Base-by-base conservation (phyloP, 1,140 invertebrate species). In the Arctopsyche grandis region DNA sequence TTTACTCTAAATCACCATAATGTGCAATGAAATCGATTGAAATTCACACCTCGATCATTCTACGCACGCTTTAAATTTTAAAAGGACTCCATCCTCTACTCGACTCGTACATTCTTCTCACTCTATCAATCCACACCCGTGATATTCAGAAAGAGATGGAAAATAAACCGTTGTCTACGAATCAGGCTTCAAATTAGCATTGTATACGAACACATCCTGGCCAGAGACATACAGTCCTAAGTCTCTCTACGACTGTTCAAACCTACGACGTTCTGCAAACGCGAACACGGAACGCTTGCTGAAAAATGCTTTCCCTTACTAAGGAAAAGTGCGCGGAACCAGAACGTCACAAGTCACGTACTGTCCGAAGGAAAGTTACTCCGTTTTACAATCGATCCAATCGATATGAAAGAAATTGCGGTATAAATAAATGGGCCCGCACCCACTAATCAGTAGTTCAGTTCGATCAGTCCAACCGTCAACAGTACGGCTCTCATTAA, bases 381-480 rank as follows among this genome's bases (percentile, higher is more conserved):
- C 22, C 22, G 19, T 16, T 75, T 58, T 56, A 16, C 5, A 14
- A 75, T 24, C 19, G 46, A 9, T 4, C 24, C 5, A n/a, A 5
- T n/a, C 19, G 9, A 24, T 26, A 12, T 10, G 19, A 46, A 76
- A 76, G 87, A 88, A 88, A 88, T 88, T 86, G 87, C 87, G 86
- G 88, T 89, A 89, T 88, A 89, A 88, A 89, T 88, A 88, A 84
- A 83, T 80, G 79, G 75, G 85, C 81, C 83, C 86, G 84, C 86
- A 85, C 86, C 85, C 84, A 85, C 84, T 85, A 88, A 86, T 85
- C 85, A 87, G 86, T 87, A 88, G 86, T 88, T 85, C 83, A 84
- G 84, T 84, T 84, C 83, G 84, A 85, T 83, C 85, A 83, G 83
- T 85, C 84, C 84, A 84, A 82, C 85, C 84, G 86, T 88, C 81